These are phyloP conservation scores for Mustela erminea DNA, from an alignment of 2,797 vertebrate species.

Conservation along the genomic window DNA sequence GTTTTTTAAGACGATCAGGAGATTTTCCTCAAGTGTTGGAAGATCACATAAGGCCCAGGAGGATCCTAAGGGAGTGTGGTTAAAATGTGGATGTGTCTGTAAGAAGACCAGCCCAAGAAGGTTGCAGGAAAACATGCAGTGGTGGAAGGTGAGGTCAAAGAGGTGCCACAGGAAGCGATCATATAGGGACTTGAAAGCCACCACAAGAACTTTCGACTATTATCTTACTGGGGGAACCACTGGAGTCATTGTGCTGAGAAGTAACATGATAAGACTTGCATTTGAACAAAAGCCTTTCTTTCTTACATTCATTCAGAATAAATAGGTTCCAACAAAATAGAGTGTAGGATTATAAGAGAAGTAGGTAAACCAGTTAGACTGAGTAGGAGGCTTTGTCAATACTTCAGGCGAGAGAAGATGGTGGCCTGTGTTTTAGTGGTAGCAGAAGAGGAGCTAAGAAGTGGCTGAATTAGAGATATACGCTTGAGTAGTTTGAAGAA, in stretches of 20 bases:
- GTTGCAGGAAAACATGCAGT: neutral
- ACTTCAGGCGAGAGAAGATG: neutral
- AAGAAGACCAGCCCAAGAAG: neutral
- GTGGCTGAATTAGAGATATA: neutral
- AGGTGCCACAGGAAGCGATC: too few relatives aligned
- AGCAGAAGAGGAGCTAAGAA: neutral
- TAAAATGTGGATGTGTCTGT: neutral
- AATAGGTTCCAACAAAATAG: neutral
- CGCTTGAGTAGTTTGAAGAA: neutral
- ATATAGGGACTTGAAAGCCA: neutral
- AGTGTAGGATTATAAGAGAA: neutral
- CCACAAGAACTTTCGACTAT: neutral
- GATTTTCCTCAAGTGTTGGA: neutral
- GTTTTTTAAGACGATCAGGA: neutral
- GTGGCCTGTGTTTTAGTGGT: neutral
- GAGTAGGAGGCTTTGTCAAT: neutral
- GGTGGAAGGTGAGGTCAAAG: neutral
- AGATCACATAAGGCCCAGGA: neutral
- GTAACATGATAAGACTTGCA: neutral
- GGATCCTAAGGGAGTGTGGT: neutral
- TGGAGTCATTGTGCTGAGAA: neutral
- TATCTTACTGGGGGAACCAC: neutral
- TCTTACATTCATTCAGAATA: neutral
- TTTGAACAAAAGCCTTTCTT: neutral
- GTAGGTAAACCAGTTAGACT: neutral